These are phyloP conservation scores for Euzetes globulus DNA, from an alignment of 2,888 invertebrate species.

Conservation along the genomic window DNA sequence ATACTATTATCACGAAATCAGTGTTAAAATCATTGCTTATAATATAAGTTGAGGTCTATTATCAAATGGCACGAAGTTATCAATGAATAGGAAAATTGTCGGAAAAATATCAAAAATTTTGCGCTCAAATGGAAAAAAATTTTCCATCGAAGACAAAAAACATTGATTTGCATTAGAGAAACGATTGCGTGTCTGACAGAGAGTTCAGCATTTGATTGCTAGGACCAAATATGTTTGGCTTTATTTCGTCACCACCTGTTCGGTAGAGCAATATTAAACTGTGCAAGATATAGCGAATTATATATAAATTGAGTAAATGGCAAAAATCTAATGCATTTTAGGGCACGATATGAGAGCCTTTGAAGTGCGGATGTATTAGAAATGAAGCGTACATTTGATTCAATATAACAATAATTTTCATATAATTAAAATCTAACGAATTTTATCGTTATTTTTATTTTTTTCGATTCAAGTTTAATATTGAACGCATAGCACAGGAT, in stretches of 20 bases:
- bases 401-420: background rate
- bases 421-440: slow-evolving; percentile 16
- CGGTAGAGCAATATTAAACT: background rate
- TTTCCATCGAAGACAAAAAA: background rate
- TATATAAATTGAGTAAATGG: background rate
- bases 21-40: background rate
- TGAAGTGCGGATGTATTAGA: slow-evolving; percentile 8
- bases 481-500: background rate
- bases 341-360: background rate
- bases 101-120: background rate
- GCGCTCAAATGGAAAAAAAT: background rate
- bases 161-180: background rate
- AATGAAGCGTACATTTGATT: slow-evolving; percentile 7
- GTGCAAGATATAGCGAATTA: background rate
- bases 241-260: slow-evolving; percentile 24
- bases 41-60: background rate
- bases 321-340: slow-evolving; percentile 2
- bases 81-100: background rate
- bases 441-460: background rate
- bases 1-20: background rate
- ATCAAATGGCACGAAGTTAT: background rate
- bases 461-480: background rate
- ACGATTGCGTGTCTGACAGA: background rate
- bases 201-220: too few species aligned
- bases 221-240: background rate